Evolutionary conservation across 2,797 vertebrate species (phyloP), one percentile per base, ranked within the genome.

Genomic region (Anas capensis): DNA sequence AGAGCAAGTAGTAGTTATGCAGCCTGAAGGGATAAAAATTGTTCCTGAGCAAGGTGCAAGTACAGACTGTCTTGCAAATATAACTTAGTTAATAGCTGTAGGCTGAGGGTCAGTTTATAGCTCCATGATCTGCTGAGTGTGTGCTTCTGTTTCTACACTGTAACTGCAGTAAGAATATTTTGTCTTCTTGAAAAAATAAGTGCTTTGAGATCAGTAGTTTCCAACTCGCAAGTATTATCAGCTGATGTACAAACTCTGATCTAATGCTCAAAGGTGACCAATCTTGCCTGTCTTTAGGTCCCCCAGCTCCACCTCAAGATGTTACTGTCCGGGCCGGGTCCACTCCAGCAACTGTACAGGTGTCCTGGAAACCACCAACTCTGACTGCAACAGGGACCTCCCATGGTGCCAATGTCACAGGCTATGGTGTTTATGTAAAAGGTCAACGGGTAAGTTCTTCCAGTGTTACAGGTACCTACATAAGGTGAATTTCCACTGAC

Each of bases 391-490:
- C 98, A 5, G 99, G 99, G 84, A 98, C 99, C 34, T 99, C 99
- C 83, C 99, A 99, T 2, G 99, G 99, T 4, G 99, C 99, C 92
- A 98, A 56, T 3, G 99, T 99, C 65, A 99, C 99, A 1, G 99
- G 99, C 92, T 99, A 99, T 3, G 98, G 98, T 10, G 99, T 99
- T 85, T 99, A 99, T 70, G 99, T 98, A 64, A 99, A 99, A 95
- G 99, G 99, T 95, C 99, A 99, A 97, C 98, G 99, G 99, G 99
- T 99, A 98, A 97, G 96, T 91, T 34, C 71, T 70, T 44, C 61
- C 34, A 44, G 40, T 1, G 0, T 62, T 57, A 3, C 29, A 19
- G 21, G 13, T 19, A 34, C 38, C 68, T 33, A 4, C 64, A 1
- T 5, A 8, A 8, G 36, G 60, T n/a, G 65, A 36, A 38, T 33